A percentile compares a stretch with the other conserved stretches of the same genome.
Conservation (phyloP, 2,797 vertebrate species). For the Heliangelus exortis region DNA sequence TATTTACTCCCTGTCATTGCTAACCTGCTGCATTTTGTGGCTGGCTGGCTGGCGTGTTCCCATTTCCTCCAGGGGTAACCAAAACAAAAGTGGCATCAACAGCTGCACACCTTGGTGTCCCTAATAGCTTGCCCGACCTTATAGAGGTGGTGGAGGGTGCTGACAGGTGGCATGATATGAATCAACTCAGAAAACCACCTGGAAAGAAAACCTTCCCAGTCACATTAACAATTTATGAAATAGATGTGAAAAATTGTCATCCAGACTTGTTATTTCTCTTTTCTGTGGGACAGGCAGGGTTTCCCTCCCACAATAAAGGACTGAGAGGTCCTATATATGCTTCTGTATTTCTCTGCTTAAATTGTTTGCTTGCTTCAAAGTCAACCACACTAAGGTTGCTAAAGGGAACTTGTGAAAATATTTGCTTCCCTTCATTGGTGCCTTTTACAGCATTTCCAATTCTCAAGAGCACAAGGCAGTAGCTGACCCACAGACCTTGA, state of each 20-base stretch:
- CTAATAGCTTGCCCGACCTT: conserved; percentile 33
- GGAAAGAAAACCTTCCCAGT: neutral
- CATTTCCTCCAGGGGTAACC: conserved; percentile 38
- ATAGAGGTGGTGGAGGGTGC: conserved; percentile 22
- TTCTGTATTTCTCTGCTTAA: neutral
- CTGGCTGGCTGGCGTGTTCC: conserved; percentile 11
- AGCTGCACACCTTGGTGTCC: conserved; percentile 33
- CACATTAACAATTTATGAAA: conserved; percentile 45
- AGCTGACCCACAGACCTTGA: neutral
- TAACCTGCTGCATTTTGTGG: conserved; percentile 18
- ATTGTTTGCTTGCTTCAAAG: neutral
- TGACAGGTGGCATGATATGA: conserved; percentile 46
- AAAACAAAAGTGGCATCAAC: conserved; percentile 51
- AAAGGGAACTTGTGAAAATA: neutral
- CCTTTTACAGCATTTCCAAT: neutral
- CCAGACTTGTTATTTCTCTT: neutral
- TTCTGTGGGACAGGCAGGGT: neutral
- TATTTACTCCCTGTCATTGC: conserved; percentile 26
- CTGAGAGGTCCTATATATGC: neutral
- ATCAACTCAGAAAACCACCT: neutral
- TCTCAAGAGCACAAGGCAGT: neutral
- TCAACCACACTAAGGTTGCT: neutral
- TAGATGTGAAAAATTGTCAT: neutral
- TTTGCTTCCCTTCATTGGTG: neutral
- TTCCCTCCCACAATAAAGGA: neutral